These are phyloP conservation scores for Eretmocerus hayati DNA, from an alignment of 2,888 invertebrate species.

Conservation along the genomic window DNA sequence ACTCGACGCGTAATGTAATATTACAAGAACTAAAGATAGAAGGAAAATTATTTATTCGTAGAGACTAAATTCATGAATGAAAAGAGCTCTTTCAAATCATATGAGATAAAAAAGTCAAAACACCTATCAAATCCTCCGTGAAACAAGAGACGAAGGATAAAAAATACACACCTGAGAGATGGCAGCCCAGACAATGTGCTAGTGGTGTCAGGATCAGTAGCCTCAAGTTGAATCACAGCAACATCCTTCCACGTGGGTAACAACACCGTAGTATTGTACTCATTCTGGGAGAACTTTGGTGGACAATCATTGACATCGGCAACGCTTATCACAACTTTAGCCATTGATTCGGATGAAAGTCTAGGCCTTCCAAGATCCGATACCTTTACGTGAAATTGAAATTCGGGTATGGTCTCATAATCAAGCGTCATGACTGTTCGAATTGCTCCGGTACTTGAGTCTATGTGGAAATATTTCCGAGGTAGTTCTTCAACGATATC, in stretches of 20 bases:
- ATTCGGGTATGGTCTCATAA: constrained; percentile 63
- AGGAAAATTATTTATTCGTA: no score
- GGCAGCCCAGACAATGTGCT: constrained; percentile 35
- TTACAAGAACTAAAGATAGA: no score
- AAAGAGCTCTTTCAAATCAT: no score
- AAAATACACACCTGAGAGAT: constrained; percentile 43
- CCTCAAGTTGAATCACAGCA: constrained; percentile 61
- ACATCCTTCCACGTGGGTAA: constrained; percentile 78
- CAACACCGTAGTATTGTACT: constrained; percentile 70
- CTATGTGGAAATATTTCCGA: constrained; percentile 73
- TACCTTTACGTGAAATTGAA: constrained; percentile 78
- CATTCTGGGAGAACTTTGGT: constrained; percentile 65
- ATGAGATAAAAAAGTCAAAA: no score
- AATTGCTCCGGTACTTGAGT: constrained; percentile 82
- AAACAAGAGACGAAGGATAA: not conserved
- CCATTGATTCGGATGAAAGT: constrained; percentile 69
- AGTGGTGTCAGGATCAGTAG: constrained; percentile 66
- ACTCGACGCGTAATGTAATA: no score
- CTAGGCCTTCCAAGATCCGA: constrained; percentile 79
- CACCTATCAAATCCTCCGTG: no score
- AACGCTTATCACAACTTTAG: constrained; percentile 71
- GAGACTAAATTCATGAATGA: no score
- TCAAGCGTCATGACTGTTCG: constrained; percentile 70
- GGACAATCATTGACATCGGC: constrained; percentile 84
- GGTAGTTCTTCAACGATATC: constrained; percentile 76